These are phyloP conservation scores for Ceyx erithaca DNA, from an alignment of 2,797 vertebrate species.

Conservation along the genomic window DNA sequence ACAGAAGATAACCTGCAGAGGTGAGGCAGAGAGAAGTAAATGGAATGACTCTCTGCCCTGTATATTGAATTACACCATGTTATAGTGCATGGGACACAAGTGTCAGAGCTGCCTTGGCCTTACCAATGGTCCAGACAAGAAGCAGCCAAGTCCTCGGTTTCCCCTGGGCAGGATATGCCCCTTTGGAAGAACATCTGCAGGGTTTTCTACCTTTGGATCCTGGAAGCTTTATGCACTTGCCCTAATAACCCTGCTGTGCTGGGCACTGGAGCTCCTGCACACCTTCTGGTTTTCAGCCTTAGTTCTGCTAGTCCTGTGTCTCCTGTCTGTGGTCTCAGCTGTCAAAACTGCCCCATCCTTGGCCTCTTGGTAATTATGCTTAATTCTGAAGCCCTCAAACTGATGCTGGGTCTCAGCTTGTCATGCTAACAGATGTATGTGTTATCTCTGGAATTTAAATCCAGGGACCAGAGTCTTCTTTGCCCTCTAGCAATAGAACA, in stretches of 20 bases:
- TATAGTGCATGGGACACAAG: background rate
- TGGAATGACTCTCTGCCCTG: background rate
- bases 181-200: rapidly evolving
- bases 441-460: background rate
- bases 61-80: background rate
- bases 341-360: background rate
- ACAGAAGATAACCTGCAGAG: background rate
- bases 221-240: background rate
- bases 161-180: background rate
- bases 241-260: background rate
- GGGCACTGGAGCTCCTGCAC: background rate
- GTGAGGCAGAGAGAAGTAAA: background rate
- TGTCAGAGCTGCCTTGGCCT: background rate
- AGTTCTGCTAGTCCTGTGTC: background rate
- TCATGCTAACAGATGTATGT: background rate
- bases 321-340: background rate
- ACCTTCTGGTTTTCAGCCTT: background rate
- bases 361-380: background rate
- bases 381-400: background rate
- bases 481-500: background rate
- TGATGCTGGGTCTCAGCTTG: background rate
- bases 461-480: background rate
- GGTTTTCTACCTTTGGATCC: background rate
- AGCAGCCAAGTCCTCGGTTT: background rate
- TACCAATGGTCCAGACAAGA: background rate